Evolutionary conservation across 2,888 invertebrate genomes (phyloP).

Genomic region (Limnephilus rhombicus): DNA sequence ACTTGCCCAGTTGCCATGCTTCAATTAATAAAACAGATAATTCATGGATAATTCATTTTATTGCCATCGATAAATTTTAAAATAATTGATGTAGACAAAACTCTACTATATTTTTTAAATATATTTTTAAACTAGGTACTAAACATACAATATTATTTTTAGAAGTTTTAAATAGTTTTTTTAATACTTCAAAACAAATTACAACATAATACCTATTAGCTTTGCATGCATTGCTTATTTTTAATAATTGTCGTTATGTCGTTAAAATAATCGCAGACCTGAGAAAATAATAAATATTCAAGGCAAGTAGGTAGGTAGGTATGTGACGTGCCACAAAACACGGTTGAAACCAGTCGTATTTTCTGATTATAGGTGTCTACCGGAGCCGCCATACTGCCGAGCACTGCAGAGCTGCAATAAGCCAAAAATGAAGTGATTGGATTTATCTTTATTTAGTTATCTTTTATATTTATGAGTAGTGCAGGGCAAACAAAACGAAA

Average conservation of each 20-base stretch:
- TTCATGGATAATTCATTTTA: no score
- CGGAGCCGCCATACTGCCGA: not conserved
- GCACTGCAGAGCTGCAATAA: not conserved
- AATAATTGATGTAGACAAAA: no score
- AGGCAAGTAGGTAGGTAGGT: not conserved
- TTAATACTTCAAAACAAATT: not conserved
- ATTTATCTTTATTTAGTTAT: not conserved
- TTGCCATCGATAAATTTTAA: no score
- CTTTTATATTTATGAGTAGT: not conserved
- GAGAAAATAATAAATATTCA: not conserved
- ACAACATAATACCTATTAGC: not conserved
- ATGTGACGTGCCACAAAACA: not conserved
- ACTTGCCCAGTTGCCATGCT: no score
- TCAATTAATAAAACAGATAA: no score
- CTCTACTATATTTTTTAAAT: no score
- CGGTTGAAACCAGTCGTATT: not conserved
- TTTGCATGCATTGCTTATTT: not conserved
- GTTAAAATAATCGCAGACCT: not conserved
- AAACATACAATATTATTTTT: not conserved
- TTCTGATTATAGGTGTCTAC: not conserved
- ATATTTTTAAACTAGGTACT: no score
- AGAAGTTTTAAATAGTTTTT: not conserved
- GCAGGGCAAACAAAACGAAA: slow-evolving; percentile 9
- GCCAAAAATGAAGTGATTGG: not conserved
- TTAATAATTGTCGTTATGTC: not conserved